Conservation (phyloP, 2,113 vertebrate genomes). For the Riparia riparia region DNA sequence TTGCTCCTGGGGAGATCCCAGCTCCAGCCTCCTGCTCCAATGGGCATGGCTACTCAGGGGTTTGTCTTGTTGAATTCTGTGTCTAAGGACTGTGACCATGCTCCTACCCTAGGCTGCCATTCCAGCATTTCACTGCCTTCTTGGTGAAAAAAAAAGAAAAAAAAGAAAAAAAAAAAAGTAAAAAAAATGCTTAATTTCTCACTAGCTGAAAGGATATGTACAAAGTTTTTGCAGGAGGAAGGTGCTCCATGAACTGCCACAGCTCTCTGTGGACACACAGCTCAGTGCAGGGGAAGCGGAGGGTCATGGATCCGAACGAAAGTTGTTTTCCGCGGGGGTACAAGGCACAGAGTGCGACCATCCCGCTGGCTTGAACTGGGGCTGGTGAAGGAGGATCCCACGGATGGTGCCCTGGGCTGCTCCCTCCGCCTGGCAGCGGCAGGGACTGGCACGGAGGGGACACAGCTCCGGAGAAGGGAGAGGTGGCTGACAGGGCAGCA, state of each 20-base stretch:
- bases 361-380: background rate
- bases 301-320: accelerated
- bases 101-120: accelerated
- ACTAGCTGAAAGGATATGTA: background rate
- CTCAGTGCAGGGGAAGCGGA: accelerated
- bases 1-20: background rate
- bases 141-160: background rate
- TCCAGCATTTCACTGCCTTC: background rate
- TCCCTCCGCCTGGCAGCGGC: accelerated
- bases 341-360: accelerated
- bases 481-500: background rate
- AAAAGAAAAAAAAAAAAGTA: background rate
- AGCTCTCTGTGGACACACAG: background rate
- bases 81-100: background rate
- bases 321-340: background rate
- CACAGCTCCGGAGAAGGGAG: accelerated
- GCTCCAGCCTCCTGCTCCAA: background rate
- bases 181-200: background rate
- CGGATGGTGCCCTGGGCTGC: accelerated
- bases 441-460: background rate
- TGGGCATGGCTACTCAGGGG: accelerated
- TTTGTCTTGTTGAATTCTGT: background rate
- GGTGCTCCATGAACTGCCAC: background rate
- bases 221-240: background rate
- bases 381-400: background rate